Percentiles rank a stretch among this genome's conserved stretches.
phyloP scores from a whole-genome alignment of 2,888 invertebrate genomes.

The Chironomus tentans region DNA sequence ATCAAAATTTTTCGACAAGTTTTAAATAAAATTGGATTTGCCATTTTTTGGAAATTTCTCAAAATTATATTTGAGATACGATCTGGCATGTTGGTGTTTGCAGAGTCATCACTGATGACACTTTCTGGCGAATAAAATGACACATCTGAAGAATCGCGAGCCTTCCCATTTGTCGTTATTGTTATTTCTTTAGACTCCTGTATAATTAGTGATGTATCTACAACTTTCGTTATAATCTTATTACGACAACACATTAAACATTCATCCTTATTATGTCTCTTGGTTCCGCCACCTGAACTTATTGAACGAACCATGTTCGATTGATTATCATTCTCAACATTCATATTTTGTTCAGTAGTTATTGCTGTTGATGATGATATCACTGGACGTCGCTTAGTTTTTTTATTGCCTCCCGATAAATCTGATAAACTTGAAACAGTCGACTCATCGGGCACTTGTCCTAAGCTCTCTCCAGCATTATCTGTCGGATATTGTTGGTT shows the following conservation, averaged over 20 bases:
- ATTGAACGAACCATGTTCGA: neutral
- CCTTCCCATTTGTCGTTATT: neutral
- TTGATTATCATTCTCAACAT: neutral
- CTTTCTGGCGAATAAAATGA: conserved; percentile 43
- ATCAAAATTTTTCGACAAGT: conserved; percentile 50
- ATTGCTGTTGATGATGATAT: neutral
- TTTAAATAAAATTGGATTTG: conserved; percentile 70
- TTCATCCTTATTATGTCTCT: conserved; percentile 37
- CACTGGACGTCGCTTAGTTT: conserved; percentile 30
- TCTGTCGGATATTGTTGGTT: conserved; percentile 37
- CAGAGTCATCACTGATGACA: conserved; percentile 39
- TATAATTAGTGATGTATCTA: conserved; percentile 1
- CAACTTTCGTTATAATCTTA: conserved; percentile 29
- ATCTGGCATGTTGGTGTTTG: conserved; percentile 33
- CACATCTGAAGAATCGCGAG: neutral
- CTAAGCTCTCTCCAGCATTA: conserved; percentile 34
- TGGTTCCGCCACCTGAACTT: neutral
- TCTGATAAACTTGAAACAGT: conserved; percentile 43
- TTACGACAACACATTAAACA: conserved; percentile 40
- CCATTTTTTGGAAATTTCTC: conserved; percentile 61
- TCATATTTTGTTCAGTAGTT: neutral
- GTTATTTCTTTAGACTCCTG: neutral
- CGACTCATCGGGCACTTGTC: conserved; percentile 34
- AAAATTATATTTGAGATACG: conserved; percentile 46
- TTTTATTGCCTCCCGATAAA: conserved; percentile 40